Conservation (phyloP, 2,797 vertebrate species). For the Epinephelus coioides region DNA sequence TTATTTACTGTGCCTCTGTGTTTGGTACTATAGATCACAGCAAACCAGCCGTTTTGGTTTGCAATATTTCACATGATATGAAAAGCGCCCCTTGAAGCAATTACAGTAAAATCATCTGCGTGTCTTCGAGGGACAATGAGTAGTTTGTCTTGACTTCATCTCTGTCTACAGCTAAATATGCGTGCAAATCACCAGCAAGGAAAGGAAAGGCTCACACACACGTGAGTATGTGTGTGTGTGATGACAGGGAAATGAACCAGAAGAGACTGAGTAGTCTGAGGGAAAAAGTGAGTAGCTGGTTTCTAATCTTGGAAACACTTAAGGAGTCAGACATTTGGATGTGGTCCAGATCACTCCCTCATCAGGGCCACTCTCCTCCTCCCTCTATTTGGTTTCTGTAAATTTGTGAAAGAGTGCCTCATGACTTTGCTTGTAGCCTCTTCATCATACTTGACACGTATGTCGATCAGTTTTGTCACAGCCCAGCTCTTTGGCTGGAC, state of each 20-base stretch:
- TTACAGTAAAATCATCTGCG: conserved; percentile 44
- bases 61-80: conserved; percentile 54
- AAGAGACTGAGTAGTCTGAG: conserved; percentile 39
- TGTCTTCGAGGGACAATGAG: conserved; percentile 15
- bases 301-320: conserved; percentile 70
- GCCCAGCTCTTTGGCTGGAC: too few species aligned
- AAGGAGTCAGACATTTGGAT: conserved; percentile 55
- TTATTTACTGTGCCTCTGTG: conserved; percentile 45
- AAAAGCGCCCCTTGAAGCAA: conserved; percentile 29
- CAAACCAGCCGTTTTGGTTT: conserved; percentile 36
- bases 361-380: conserved; percentile 24
- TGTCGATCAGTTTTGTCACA: not conserved
- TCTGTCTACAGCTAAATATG: conserved; percentile 18
- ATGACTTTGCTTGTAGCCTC: conserved; percentile 5
- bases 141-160: conserved; percentile 31
- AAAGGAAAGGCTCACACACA: not conserved
- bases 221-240: conserved; percentile 20
- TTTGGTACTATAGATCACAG: conserved; percentile 30
- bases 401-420: conserved; percentile 29
- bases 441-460: conserved; percentile 1
- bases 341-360: conserved; percentile 39
- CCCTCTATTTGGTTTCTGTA: conserved; percentile 34
- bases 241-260: conserved; percentile 58
- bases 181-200: conserved; percentile 6
- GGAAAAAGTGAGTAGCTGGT: conserved; percentile 45